Evolutionary conservation across 2,113 vertebrate genomes (phyloP).

Genomic region (Gadus macrocephalus): DNA sequence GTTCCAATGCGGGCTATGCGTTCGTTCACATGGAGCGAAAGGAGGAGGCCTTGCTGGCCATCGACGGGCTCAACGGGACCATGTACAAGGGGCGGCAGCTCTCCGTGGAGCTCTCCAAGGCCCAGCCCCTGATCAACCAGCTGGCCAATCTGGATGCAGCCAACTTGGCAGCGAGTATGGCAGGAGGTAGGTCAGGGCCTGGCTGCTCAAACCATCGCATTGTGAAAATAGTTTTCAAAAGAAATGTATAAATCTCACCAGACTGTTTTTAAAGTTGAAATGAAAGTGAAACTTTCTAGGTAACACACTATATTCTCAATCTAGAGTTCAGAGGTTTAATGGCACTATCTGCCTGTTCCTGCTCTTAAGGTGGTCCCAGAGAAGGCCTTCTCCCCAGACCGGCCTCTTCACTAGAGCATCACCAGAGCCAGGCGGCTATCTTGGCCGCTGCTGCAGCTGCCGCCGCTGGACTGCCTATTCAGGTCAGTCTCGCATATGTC

Average conservation of each 20-base stretch:
- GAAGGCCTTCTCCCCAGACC: constrained; percentile 70
- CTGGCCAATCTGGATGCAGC: constrained; percentile 45
- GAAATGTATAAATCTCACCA: no score
- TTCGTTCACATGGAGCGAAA: constrained; percentile 98
- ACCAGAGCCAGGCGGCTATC: constrained; percentile 77
- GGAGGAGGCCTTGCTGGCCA: constrained; percentile 87
- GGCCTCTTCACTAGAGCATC: constrained; percentile 72
- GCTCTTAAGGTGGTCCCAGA: constrained; percentile 46
- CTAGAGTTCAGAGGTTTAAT: not conserved
- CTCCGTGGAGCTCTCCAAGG: constrained; percentile 92
- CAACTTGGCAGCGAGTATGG: no score
- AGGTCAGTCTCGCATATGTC: constrained; percentile 33
- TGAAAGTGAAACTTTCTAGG: no score
- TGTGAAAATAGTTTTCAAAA: no score
- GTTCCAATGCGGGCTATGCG: constrained; percentile 83
- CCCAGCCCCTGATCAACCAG: constrained; percentile 82
- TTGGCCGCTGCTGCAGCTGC: constrained; percentile 73
- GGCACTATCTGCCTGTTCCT: not conserved
- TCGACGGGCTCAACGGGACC: constrained; percentile 90
- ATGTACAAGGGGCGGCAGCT: constrained; percentile 89
- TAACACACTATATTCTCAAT: no score
- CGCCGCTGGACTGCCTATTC: constrained; percentile 71
- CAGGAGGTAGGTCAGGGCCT: no score
- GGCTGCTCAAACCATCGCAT: no score
- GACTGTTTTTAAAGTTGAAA: no score